These are phyloP conservation scores for Synanthedon myopaeformis DNA, from an alignment of 2,888 invertebrate species.

Conservation along the genomic window DNA sequence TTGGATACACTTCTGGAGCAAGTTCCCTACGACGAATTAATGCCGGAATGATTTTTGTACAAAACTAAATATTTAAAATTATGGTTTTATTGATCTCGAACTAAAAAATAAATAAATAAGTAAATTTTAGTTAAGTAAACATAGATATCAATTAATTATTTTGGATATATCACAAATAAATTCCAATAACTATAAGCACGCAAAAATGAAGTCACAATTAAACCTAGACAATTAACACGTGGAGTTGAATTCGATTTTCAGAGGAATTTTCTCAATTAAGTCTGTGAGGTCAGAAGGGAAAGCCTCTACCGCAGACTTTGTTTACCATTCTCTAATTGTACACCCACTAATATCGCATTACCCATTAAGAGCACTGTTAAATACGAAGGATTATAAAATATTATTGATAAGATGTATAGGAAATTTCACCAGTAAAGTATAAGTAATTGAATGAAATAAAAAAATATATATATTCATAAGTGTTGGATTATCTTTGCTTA, in stretches of 20 bases:
- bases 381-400: too few relatives aligned
- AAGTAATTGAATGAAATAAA: too few relatives aligned
- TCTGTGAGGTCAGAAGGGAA: constrained; percentile 22
- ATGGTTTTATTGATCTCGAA: neutral
- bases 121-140: too few relatives aligned
- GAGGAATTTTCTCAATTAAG: constrained; percentile 23
- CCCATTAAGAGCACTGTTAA: constrained; percentile 2
- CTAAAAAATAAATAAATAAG: too few relatives aligned
- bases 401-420: too few relatives aligned
- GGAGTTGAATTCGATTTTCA: constrained; percentile 10
- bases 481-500: too few relatives aligned
- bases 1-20: constrained; percentile 33
- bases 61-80: neutral
- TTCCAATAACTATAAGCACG: too few relatives aligned
- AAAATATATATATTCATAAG: too few relatives aligned
- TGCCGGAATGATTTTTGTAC: constrained; percentile 25
- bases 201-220: neutral
- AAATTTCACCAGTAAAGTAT: too few relatives aligned
- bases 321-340: constrained; percentile 28
- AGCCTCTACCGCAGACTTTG: constrained; percentile 12
- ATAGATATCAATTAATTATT: too few relatives aligned
- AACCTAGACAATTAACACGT: neutral
- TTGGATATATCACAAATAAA: too few relatives aligned
- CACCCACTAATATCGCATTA: constrained; percentile 18
- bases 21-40: constrained; percentile 40